A percentile compares a stretch with the other conserved stretches of the same genome.
Evolutionary conservation across 2,113 vertebrate genomes (phyloP).

Genomic region (Mustelus asterias): DNA sequence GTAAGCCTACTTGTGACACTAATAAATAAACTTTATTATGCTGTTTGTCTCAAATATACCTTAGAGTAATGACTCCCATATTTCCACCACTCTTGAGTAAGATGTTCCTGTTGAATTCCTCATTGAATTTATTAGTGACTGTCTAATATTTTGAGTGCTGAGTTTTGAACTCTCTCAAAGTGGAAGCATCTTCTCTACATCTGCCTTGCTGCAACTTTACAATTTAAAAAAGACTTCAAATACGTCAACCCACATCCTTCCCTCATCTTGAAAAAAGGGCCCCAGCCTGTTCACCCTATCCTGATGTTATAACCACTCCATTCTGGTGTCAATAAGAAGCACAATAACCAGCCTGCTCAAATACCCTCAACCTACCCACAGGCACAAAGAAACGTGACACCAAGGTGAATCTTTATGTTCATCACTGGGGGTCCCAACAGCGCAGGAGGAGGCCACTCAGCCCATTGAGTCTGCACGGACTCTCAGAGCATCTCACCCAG

Average conservation of each 20-base stretch:
- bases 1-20: too few relatives aligned
- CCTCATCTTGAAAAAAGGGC: not conserved
- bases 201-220: not conserved
- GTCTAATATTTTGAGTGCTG: not conserved
- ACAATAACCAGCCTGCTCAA: not conserved
- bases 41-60: not conserved
- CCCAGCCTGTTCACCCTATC: not conserved
- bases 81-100: not conserved
- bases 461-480: too few relatives aligned
- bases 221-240: not conserved
- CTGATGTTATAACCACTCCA: not conserved
- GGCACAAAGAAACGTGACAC: not conserved
- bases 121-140: not conserved
- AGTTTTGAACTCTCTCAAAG: not conserved
- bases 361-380: not conserved
- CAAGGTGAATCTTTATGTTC: not conserved
- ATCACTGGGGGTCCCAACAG: not conserved
- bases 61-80: not conserved
- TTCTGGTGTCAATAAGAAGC: not conserved
- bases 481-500: too few relatives aligned
- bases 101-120: not conserved
- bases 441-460: too few relatives aligned
- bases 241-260: not conserved
- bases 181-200: not conserved
- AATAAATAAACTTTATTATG: not conserved